These are phyloP conservation scores for Thryonomys swinderianus DNA, from an alignment of 2,113 vertebrate species.

Conservation along the genomic window DNA sequence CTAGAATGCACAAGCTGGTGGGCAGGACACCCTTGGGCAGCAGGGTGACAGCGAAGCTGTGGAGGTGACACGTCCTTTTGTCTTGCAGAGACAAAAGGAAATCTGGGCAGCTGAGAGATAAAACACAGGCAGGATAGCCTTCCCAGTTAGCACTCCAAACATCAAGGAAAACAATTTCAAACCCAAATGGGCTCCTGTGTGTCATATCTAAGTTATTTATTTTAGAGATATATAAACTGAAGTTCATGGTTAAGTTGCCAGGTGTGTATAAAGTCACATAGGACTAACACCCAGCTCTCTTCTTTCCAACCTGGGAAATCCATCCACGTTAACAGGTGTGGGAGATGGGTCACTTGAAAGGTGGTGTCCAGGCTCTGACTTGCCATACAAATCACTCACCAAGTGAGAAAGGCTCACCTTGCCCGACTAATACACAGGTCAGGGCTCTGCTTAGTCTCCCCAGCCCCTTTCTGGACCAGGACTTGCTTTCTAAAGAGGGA, in stretches of 20 bases:
- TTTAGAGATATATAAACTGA: background rate
- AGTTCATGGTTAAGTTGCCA: background rate
- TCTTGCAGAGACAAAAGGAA: slow-evolving; percentile 6
- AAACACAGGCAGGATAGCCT: background rate
- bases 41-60: background rate
- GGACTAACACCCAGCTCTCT: background rate
- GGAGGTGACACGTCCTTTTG: background rate
- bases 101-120: background rate
- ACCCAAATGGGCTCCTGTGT: background rate
- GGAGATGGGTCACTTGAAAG: background rate
- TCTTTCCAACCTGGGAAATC: background rate
- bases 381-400: background rate
- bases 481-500: background rate
- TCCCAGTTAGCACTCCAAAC: background rate
- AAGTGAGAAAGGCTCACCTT: background rate
- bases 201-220: background rate
- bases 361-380: background rate
- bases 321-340: background rate
- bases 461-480: background rate
- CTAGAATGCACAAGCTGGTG: slow-evolving; percentile 35
- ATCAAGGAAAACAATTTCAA: background rate
- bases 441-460: background rate
- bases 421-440: background rate
- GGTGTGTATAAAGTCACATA: too few relatives aligned
- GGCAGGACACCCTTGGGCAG: background rate